phyloP scores from a whole-genome alignment of 1,140 invertebrate species.

The Drosophila bipectinata region DNA sequence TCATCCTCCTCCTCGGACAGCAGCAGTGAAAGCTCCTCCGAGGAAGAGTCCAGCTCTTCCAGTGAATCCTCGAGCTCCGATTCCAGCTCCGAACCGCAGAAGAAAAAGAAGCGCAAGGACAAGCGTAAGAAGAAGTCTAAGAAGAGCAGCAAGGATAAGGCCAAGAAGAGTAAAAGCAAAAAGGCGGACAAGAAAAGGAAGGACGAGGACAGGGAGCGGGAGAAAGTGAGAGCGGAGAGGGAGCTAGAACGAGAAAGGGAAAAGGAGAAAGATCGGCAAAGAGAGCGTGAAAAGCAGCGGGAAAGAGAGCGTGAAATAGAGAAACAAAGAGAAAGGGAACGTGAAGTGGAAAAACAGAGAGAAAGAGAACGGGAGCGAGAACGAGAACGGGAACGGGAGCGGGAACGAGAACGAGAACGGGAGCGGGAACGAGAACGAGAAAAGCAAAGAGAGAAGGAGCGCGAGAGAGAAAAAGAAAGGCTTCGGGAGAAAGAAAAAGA shows the following conservation, averaged over 20 bases:
- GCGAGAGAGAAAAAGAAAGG: not conserved
- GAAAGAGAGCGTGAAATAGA: conserved; percentile 28
- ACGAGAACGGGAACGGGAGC: too few relatives aligned
- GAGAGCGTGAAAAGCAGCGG: conserved; percentile 31
- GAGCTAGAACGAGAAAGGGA: conserved; percentile 38
- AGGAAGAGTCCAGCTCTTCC: conserved; percentile 36
- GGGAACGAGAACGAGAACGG: not conserved
- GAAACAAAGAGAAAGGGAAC: conserved; percentile 16
- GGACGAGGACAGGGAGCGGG: conserved; percentile 36
- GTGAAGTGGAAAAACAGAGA: conserved; percentile 17
- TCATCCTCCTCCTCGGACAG: conserved; percentile 25
- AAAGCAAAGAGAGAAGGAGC: conserved; percentile 7
- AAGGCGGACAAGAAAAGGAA: conserved; percentile 38
- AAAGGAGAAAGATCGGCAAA: conserved; percentile 31
- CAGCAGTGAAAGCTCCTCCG: conserved; percentile 36
- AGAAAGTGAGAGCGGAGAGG: conserved; percentile 2
- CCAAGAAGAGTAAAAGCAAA: conserved; percentile 40
- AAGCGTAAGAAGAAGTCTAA: conserved; percentile 53
- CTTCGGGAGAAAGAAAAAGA: conserved; percentile 18
- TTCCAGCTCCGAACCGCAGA: conserved; percentile 33
- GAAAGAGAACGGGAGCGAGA: not conserved
- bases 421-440: not conserved
- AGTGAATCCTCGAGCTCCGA: conserved; percentile 43
- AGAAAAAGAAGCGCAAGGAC: conserved; percentile 52
- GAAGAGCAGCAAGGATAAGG: conserved; percentile 32